Conservation (phyloP, 2,888 invertebrate genomes). For the Trichopria drosophilae region DNA sequence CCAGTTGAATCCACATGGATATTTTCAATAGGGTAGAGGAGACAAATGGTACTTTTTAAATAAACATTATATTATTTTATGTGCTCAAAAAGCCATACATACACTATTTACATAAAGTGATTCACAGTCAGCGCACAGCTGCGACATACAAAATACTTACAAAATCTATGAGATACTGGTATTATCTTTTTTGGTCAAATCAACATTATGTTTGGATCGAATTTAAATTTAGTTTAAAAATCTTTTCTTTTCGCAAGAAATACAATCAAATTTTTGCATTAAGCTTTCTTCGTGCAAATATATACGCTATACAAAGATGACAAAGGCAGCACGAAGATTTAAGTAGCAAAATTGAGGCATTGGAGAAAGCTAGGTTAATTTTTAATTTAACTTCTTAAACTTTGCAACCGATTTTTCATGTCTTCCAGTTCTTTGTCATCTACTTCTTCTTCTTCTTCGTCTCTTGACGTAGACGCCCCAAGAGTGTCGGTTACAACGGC, state of each 20-base stretch:
- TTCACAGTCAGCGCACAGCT: conserved; percentile 19
- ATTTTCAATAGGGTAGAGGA: too few species aligned
- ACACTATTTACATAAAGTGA: conserved; percentile 42
- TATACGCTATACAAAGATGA: too few species aligned
- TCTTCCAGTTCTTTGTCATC: conserved; percentile 84
- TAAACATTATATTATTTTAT: conserved; percentile 27
- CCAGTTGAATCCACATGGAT: too few species aligned
- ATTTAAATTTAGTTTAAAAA: too few species aligned
- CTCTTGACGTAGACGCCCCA: conserved; percentile 64
- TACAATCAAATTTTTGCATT: too few species aligned
- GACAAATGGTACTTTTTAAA: conserved; percentile 36
- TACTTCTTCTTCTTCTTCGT: conserved; percentile 67
- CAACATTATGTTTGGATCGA: too few species aligned
- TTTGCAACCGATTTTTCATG: conserved; percentile 87
- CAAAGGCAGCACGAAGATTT: too few species aligned
- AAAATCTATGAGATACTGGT: conserved; percentile 24
- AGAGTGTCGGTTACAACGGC: conserved; percentile 71
- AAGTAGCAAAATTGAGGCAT: too few species aligned
- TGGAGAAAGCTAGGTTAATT: conserved; percentile 7
- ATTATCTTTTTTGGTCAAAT: too few species aligned
- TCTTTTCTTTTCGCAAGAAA: too few species aligned
- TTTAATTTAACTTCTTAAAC: conserved; percentile 75
- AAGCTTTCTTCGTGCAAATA: too few species aligned
- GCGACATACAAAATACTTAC: conserved; percentile 24
- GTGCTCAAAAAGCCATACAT: conserved; percentile 34